phyloP scores from a whole-genome alignment of 2,113 vertebrate genomes.

The Galemys pyrenaicus region DNA sequence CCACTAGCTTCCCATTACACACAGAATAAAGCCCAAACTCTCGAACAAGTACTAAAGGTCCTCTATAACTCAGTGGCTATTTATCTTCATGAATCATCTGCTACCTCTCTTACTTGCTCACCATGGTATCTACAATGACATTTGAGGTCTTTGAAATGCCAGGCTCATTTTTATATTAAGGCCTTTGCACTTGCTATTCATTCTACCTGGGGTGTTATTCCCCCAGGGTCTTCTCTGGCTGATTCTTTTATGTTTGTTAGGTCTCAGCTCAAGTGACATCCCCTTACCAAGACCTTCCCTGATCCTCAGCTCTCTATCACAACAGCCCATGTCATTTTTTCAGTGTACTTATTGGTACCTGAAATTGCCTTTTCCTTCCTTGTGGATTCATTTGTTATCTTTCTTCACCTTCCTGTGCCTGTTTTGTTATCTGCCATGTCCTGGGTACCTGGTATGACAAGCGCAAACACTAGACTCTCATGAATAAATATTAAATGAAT shows the following conservation, averaged over 20 bases:
- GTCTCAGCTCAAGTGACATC: neutral
- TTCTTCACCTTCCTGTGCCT: neutral
- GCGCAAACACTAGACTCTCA: neutral
- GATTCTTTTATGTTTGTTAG: neutral
- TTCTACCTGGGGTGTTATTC: neutral
- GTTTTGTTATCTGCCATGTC: neutral
- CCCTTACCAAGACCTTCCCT: neutral
- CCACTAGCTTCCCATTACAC: neutral
- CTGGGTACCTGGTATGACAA: neutral
- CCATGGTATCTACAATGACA: neutral
- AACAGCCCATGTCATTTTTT: neutral
- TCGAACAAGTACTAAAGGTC: neutral
- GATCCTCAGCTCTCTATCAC: neutral
- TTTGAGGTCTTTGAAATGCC: slow-evolving; percentile 24
- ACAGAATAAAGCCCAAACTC: neutral
- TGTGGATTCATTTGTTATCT: neutral
- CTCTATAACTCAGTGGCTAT: neutral
- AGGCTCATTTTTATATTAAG: neutral
- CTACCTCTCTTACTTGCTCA: neutral
- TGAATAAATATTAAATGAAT: neutral
- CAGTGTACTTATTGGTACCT: neutral
- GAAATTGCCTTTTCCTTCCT: neutral
- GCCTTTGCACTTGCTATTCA: neutral
- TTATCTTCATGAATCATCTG: neutral
- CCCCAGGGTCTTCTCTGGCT: neutral